A percentile compares a stretch with the other conserved stretches of the same genome.
phyloP scores from a whole-genome alignment of 2,797 vertebrate species.

The Clarias pachynema region DNA sequence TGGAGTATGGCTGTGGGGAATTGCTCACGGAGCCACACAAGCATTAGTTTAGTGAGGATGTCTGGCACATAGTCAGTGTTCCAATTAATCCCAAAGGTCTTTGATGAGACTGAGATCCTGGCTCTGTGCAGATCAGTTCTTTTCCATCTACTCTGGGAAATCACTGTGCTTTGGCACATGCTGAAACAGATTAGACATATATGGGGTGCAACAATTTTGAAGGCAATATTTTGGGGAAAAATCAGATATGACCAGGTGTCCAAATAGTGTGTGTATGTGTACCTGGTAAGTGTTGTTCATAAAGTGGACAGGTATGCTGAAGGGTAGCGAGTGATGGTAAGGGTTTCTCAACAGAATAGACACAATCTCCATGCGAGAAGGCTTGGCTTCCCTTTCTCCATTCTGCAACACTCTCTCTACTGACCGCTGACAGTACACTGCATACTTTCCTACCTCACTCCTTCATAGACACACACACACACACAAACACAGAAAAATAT shows the following conservation, averaged over 20 bases:
- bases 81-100: neutral
- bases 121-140: neutral
- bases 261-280: slow-evolving; percentile 9
- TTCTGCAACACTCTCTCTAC: slow-evolving; percentile 86
- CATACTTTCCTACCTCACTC: slow-evolving; percentile 92
- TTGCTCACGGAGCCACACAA: neutral
- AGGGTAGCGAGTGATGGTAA: slow-evolving; percentile 92
- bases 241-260: neutral
- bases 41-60: neutral
- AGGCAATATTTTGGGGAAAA: neutral
- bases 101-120: neutral
- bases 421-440: slow-evolving; percentile 92
- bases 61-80: neutral
- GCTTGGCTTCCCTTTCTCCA: slow-evolving; percentile 90
- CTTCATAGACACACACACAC: slow-evolving; percentile 64
- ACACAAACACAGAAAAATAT: neutral
- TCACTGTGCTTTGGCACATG: neutral
- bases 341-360: slow-evolving; percentile 95
- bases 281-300: slow-evolving; percentile 95
- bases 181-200: neutral
- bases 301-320: slow-evolving; percentile 97
- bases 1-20: neutral
- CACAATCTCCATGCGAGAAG: slow-evolving; percentile 93
- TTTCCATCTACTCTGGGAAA: neutral
- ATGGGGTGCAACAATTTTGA: too few relatives aligned